Evolutionary conservation across 1,140 invertebrate species (phyloP).

Genomic region (Drosophila sulfurigaster): DNA sequence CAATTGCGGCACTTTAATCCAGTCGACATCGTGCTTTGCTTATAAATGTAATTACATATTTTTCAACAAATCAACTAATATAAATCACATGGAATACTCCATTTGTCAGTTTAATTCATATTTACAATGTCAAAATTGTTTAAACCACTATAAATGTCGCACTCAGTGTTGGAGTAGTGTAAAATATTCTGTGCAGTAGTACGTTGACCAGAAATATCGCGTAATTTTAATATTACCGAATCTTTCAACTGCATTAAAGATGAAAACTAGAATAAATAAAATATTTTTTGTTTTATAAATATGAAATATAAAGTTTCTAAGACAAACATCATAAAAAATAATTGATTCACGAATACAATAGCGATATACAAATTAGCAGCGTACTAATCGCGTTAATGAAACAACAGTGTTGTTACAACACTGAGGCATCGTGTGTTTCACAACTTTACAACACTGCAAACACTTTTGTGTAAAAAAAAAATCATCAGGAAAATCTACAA

Average conservation of each 20-base stretch:
- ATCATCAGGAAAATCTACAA: conserved; percentile 28
- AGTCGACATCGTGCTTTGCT: conserved; percentile 65
- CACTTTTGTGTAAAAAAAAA: conserved; percentile 28
- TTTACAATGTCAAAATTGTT: conserved; percentile 12
- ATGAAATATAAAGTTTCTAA: too few species aligned
- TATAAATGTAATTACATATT: conserved; percentile 1
- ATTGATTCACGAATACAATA: too few species aligned
- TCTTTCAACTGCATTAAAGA: too few species aligned
- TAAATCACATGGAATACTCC: neutral
- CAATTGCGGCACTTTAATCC: conserved; percentile 93
- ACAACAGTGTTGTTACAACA: conserved; percentile 8
- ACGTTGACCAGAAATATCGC: conserved; percentile 8
- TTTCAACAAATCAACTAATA: neutral
- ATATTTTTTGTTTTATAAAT: too few species aligned
- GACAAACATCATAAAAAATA: too few species aligned
- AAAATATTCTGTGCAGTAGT: conserved; percentile 21
- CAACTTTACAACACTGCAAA: conserved; percentile 13
- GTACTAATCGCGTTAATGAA: neutral
- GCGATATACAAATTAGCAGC: neutral
- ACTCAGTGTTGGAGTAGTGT: conserved; percentile 1
- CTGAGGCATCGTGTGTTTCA: neutral
- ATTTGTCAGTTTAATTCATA: conserved; percentile 8
- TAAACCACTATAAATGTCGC: neutral
- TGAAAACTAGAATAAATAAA: too few species aligned
- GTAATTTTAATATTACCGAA: too few species aligned